These are phyloP conservation scores for Lasioglossum lativentre DNA, from an alignment of 2,888 invertebrate species.

Conservation along the genomic window DNA sequence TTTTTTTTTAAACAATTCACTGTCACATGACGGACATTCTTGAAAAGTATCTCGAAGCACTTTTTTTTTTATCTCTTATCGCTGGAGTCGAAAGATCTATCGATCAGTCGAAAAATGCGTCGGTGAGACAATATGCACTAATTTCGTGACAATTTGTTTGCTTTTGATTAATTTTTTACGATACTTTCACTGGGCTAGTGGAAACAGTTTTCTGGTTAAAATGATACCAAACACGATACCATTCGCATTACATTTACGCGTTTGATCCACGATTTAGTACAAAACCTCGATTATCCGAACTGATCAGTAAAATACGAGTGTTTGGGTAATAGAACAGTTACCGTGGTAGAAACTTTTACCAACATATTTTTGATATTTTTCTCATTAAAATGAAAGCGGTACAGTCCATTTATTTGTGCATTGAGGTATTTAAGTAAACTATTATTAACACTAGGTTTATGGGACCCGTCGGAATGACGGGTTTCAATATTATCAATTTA, in stretches of 20 bases:
- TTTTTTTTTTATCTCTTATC: not conserved
- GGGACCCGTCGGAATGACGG: no score
- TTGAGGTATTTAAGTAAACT: no score
- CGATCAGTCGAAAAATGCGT: not conserved
- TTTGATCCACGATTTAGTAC: no score
- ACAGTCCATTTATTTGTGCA: no score
- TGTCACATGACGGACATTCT: not conserved
- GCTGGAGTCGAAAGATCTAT: not conserved
- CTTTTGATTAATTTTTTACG: not conserved
- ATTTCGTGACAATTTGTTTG: not conserved
- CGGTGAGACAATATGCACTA: not conserved
- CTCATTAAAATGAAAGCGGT: no score
- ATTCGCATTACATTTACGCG: not conserved
- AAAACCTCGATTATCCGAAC: no score
- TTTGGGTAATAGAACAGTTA: no score
- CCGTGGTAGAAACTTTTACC: no score
- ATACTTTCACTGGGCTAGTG: rapidly evolving
- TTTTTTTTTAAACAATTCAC: not conserved
- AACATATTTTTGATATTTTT: no score
- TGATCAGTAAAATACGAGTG: no score
- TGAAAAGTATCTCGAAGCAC: not conserved
- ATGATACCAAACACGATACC: not conserved
- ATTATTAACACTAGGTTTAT: no score
- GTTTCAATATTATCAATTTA: no score
- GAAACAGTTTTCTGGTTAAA: not conserved